Percentiles rank a stretch among this genome's conserved stretches.
Evolutionary conservation across 2,113 vertebrate genomes (phyloP).

Genomic region (Lasiurus cinereus): DNA sequence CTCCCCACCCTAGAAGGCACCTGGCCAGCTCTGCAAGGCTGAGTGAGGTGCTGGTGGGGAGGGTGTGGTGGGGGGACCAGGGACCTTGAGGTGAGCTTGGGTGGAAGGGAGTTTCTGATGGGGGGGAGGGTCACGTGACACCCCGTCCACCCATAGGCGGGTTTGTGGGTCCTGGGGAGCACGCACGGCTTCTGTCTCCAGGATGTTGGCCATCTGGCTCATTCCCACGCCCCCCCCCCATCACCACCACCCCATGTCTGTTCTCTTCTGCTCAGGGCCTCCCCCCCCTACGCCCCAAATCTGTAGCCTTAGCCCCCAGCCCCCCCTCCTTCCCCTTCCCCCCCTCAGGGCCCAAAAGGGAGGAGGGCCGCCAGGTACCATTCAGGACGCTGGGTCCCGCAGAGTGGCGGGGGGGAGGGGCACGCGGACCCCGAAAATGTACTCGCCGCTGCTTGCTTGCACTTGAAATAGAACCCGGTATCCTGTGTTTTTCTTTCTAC

Average conservation of each 20-base stretch:
- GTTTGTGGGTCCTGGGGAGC: rapidly evolving
- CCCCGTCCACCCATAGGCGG: neutral
- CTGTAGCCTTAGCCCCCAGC: neutral
- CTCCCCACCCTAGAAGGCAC: neutral
- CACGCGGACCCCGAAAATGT: neutral
- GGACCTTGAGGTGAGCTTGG: neutral
- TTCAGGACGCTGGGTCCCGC: neutral
- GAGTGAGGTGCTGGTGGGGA: neutral
- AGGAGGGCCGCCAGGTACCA: neutral
- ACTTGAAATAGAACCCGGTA: neutral
- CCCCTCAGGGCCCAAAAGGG: neutral
- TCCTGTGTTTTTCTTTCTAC: neutral
- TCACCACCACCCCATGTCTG: neutral
- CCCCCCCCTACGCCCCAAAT: neutral
- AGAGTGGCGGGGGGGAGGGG: no score
- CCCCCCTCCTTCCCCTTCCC: neutral
- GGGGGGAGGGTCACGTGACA: neutral
- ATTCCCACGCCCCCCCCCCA: no score
- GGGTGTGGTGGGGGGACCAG: neutral
- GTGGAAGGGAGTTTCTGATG: neutral
- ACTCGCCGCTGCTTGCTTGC: neutral
- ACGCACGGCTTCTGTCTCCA: neutral
- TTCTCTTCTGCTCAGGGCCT: neutral
- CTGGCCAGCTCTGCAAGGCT: no score
- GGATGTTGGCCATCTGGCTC: neutral